Evolutionary conservation across 2,797 vertebrate species (phyloP), one percentile per base, ranked within the genome.

Genomic region (Helostoma temminkii): DNA sequence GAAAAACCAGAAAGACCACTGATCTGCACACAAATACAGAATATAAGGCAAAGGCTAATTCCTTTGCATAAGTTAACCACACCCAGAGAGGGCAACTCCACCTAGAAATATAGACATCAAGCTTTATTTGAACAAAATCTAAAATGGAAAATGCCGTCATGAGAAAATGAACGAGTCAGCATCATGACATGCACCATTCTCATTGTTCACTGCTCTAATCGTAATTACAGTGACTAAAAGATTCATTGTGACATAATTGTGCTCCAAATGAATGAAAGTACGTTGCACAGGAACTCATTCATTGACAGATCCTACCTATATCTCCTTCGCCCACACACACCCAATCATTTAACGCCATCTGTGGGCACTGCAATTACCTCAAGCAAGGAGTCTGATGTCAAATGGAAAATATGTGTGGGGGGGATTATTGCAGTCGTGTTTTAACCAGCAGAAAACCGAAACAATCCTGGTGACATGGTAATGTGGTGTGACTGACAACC

Each of bases 151-250:
- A 15, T 36, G 18, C 9, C 14, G n/a, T 7, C 2, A 19, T 42
- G 25, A 25, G 22, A 36, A 39, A 32, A 59, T 14, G n/a, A 56
- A 53, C 0, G 0, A 41, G 26, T 42, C 9, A 62, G 8, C 32
- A 1, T 37, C 21, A 2, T 37, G 25, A 39, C 45, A 47, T 50
- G 14, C 61, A 56, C 39, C 30, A 47, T 37, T 53, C 45, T 53
- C 42, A 52, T 3, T 5, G 28, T 52, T 69, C 50, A 21, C 8
- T 22, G 42, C 41, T 49, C 10, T 21, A 42, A 47, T 42, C 32
- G 43, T 54, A 32, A 66, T 79, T 43, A 67, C 21, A 62, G 30
- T 64, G 32, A 71, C 69, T 56, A 59, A 45, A 72, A 45, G 18
- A 15, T 24, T 25, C 34, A 24, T 14, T 28, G 11, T 41, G 59